Evolutionary conservation across 1,140 invertebrate genomes (phyloP), one percentile per base, ranked within the genome.

Genomic region (Pseudoatta argentina): DNA sequence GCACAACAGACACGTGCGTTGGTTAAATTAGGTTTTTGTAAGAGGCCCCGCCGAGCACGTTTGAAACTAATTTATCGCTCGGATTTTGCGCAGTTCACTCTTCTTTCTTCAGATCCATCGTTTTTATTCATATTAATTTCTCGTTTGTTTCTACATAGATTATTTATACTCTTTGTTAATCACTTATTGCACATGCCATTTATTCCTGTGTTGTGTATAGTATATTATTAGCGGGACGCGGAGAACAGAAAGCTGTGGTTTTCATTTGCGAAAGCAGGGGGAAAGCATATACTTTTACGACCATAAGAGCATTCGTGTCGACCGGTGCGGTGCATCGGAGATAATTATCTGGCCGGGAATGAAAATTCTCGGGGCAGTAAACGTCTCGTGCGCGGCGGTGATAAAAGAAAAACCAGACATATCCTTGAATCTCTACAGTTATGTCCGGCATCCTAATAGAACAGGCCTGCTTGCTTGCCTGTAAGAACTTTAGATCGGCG

Each of bases 401-500:
- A 7, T 73, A 73, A 72, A 72, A 61, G 39, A 16, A 76, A 27
- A 51, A 73, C 3, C 16, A 61, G 24, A 39, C 44, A 71, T 61
- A 86, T 86, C 81, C 61, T 77, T n/a, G 79, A 57, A 16, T 34
- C 63, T 72, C 76, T 48, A 8, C 21, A 86, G 89, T 66, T 90
- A 90, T 90, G 89, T 51, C 64, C 27, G 89, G 89, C 86, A 90
- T 90, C 59, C 86, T 90, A 90, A 90, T 90, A 90, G 79, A 82
- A 77, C 55, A 90, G 66, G 61, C 71, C 64, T 55, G 85, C 51
- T 21, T 55, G 55, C 69, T 53, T 55, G 85, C 64, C 16, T 53
- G 76, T 10, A n/a, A 57, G 88, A 77, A 78, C 72, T 89, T 86
- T 59, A 64, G 75, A 87, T 72, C 55, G 73, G 67, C 27, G 30